Conservation (phyloP, 2,888 invertebrate genomes). For the Ophioninae sp. region DNA sequence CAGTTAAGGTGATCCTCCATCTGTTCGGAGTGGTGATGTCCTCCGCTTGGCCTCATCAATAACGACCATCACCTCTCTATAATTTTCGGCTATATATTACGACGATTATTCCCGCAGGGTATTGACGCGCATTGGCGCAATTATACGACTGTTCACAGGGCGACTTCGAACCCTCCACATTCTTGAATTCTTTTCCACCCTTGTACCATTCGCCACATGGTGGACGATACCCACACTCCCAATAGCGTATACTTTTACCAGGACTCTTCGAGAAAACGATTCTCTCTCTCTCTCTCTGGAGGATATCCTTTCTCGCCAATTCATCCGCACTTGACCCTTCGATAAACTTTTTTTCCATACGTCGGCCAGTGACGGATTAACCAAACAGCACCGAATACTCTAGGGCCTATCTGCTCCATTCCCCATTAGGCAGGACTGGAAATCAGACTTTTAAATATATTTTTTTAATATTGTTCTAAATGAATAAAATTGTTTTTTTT, state of each 20-base stretch:
- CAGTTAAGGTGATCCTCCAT: slow-evolving; percentile 68
- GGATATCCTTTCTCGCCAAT: slow-evolving; percentile 15
- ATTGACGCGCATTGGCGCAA: slow-evolving; percentile 77
- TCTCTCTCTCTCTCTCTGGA: slow-evolving; percentile 9
- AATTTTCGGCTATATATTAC: slow-evolving; percentile 81
- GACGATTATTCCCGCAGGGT: slow-evolving; percentile 77
- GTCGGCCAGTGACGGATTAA: too few relatives aligned
- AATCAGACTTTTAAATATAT: too few relatives aligned
- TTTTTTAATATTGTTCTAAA: too few relatives aligned
- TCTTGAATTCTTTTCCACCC: slow-evolving; percentile 29
- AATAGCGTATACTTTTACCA: slow-evolving; percentile 34
- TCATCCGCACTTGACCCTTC: slow-evolving; percentile 49
- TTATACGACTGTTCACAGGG: slow-evolving; percentile 71
- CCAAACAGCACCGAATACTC: too few relatives aligned
- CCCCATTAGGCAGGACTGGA: too few relatives aligned
- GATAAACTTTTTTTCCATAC: slow-evolving; percentile 59
- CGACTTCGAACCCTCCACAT: slow-evolving; percentile 63
- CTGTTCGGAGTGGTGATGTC: slow-evolving; percentile 77
- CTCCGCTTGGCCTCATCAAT: slow-evolving; percentile 49
- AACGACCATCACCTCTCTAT: slow-evolving; percentile 76
- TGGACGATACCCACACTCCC: slow-evolving; percentile 72
- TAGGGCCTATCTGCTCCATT: too few relatives aligned
- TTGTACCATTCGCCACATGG: slow-evolving; percentile 46
- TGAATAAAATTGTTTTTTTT: too few relatives aligned
- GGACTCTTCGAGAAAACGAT: slow-evolving; percentile 23